Evolutionary conservation across 2,888 invertebrate genomes (phyloP), one percentile per base, ranked within the genome.

Genomic region (Selenia dentaria): DNA sequence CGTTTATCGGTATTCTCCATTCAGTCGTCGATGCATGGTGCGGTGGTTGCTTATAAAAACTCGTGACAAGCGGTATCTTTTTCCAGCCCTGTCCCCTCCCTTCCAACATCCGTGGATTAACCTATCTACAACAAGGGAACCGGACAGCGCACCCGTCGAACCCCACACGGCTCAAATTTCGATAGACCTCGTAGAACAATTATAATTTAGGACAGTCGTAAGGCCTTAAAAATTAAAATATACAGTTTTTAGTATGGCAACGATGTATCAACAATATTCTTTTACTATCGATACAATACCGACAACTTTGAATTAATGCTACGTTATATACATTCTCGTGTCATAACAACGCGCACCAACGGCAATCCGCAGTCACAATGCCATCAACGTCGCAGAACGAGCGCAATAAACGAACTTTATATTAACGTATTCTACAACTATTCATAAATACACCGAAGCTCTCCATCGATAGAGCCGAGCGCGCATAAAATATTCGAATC

Each of bases 191-290:
- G 67, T 69, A 73, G 75, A 81, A 82, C 77, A 82, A 78, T 75
- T 76, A 80, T 74, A 84, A 79, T 76, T 79, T 82, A 84, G 79
- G 82, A 88, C 86, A 89, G 87, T 87, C 87, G 84, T 86, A 87
- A 88, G 89, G 87, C 59, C 88, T 87, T 85, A 89, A 74, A 67
- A 79, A 75, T 77, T 82, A 83, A 70, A 86, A 86, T 87, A 67
- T 89, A 89, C 86, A 88, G 69, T 80, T 83, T 70, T 83, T 83
- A 88, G 87, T 89, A 90, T 89, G 89, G 89, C 89, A 89, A 83
- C n/a, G n/a, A n/a, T n/a, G 88, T 87, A 84, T 88, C 81, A 87
- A 90, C 88, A 85, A 86, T n/a, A 81, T 76, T 82, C 82, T 85
- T 85, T 78, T 78, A 70, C 73, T 76, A 78, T 76, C 65, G 75